Base-by-base conservation (phyloP, 2,113 vertebrate genomes). In the Piaya cayana region DNA sequence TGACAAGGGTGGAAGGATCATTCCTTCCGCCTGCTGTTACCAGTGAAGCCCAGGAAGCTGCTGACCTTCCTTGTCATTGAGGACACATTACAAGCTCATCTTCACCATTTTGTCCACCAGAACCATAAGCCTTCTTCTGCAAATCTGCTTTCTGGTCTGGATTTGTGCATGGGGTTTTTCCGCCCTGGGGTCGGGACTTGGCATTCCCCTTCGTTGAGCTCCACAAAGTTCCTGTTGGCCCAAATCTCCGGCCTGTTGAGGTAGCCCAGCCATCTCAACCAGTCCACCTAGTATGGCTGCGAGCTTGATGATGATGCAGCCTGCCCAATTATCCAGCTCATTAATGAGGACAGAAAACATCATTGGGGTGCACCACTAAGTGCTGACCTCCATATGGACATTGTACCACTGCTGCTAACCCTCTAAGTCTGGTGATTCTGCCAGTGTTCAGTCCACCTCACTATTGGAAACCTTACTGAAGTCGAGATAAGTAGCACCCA, bases 91-190 rank as follows among this genome's bases (percentile, higher is more conserved):
- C 60, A 53, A 47, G 15, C 26, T 70, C 34, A 52, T 34, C 11
- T 47, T 78, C 13, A 62, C 13, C 2, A 7, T 43, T 75, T 37
- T 62, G 8, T 49, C 21, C 12, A 34, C 15, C 26, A 63, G 36
- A 21, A 82, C 19, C 2, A 2, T 4, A 32, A 16, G 14, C 2
- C 3, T 0, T 52, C 49, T 37, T 67, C 20, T 65, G 15, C 74
- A 79, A 53, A 92, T 42, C 55, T 2, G 2, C 21, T 64, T 72
- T 50, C 37, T 0, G 0, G 11, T 27, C 65, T 75, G 23, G 49
- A 23, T 26, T 75, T 15, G 15, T 43, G 17, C 9, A 9, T 43
- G 55, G 42, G 4, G 4, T 56, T 52, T 20, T 74, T 74, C 45
- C 50, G 87, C 30, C 3, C 1, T 34, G 47, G 29, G 62, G 29